Evolutionary conservation across 2,797 vertebrate genomes (phyloP), one percentile per base, ranked within the genome.

Genomic region (Echiichthys vipera): DNA sequence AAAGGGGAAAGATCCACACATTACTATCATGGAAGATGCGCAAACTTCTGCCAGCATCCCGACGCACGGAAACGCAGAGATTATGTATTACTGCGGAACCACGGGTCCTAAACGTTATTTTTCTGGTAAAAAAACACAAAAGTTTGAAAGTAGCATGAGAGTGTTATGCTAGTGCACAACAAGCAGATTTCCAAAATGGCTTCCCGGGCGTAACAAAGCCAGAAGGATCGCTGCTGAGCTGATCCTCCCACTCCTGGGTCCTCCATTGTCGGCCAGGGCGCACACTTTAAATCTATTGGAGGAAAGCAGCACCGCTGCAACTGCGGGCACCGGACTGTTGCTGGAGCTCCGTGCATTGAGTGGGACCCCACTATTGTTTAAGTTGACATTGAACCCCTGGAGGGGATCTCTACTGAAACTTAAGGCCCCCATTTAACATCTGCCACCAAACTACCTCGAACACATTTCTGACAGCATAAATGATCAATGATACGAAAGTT

Each of bases 121-220:
- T 18, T 17, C 2, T 14, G 0, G 12, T 12, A 12, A 4, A n/a
- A 63, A 63, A 18, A 65, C 47, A 24, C 34, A 39, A 88, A 94
- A 93, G 91, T 94, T 94, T 89, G 50, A 69, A 85, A 88, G 92
- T 86, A 86, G 88, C 79, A 59, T 70, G 32, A 25, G 79, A 74
- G 63, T 86, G 88, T 65, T 84, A 70, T 86, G 89, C 84, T 88
- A 64, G 74, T 68, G 78, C 92, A 93, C 92, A 86, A 92, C 90
- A 85, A 92, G 89, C 84, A 78, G 84, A 87, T 90, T 93, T 95
- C 95, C 95, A 97, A 97, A 96, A 97, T 97, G 96, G 96, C 96
- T 96, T 95, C 96, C 95, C 91, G 77, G 92, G 86, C 90, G 93
- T 92, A 94, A 96, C 95, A 96, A 96, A 96, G 95, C 95, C 95